phyloP scores from a whole-genome alignment of 2,113 vertebrate genomes.

The Rhabdornis inornatus region DNA sequence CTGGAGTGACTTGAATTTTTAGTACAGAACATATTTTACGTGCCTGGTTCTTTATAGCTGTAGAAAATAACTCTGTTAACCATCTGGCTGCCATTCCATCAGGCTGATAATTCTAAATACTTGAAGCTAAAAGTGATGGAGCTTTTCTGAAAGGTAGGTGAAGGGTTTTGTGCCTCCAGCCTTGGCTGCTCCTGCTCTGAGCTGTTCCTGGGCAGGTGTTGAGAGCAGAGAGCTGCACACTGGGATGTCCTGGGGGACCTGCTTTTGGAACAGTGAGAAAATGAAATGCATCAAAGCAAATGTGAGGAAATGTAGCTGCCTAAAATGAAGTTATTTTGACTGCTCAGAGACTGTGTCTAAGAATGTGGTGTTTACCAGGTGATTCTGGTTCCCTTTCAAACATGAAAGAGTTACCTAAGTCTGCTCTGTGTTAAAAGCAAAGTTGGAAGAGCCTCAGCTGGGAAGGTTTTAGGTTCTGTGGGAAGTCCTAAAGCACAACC shows the following conservation, averaged over 20 bases:
- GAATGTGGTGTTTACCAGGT: not conserved
- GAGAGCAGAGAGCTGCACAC: not conserved
- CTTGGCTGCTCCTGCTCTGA: not conserved
- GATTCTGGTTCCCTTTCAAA: not conserved
- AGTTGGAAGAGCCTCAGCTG: slow-evolving; percentile 2
- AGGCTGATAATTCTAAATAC: not conserved
- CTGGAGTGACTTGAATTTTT: not conserved
- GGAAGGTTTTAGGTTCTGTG: not conserved
- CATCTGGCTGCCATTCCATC: not conserved
- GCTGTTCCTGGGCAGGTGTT: not conserved
- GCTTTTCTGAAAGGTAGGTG: not conserved
- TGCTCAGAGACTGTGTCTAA: not conserved
- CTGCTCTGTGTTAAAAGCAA: not conserved
- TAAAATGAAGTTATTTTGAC: not conserved
- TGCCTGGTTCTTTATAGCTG: not conserved
- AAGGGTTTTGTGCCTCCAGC: not conserved
- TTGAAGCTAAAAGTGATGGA: not conserved
- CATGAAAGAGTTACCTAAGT: not conserved
- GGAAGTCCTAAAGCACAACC: not conserved
- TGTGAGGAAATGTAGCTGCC: not conserved
- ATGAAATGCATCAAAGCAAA: not conserved
- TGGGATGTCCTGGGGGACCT: not conserved
- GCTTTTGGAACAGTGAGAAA: not conserved
- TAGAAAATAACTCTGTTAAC: not conserved
- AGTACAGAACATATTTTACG: not conserved